phyloP scores from a whole-genome alignment of 1,140 invertebrate genomes.

The Eulimnadia texana region DNA sequence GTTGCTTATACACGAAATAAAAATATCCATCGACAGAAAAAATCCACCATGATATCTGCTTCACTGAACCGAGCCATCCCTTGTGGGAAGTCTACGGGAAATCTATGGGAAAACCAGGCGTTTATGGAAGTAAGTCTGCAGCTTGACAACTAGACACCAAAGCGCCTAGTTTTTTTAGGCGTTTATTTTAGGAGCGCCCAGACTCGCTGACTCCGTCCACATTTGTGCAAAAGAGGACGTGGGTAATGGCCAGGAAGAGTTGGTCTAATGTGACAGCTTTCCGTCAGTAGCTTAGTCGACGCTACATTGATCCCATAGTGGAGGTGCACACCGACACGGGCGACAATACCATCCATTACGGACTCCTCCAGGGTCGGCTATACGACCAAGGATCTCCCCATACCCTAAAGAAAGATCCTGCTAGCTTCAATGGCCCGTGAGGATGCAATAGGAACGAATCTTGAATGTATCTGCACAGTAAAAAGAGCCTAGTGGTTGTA shows the following conservation, averaged over 20 bases:
- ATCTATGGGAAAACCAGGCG: not conserved
- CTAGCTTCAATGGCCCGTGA: too few species aligned
- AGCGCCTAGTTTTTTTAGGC: too few species aligned
- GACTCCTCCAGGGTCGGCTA: too few species aligned
- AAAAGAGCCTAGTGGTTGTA: too few species aligned
- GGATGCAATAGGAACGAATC: too few species aligned
- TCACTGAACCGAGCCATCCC: not conserved
- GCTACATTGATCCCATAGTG: not conserved
- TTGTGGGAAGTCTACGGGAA: not conserved
- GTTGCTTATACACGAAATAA: not conserved
- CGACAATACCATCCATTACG: not conserved
- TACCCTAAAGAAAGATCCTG: too few species aligned
- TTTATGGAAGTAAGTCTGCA: too few species aligned
- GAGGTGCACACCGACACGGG: not conserved
- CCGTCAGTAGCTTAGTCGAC: slow-evolving; percentile 6
- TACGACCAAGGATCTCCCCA: too few species aligned
- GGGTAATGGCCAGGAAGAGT: slow-evolving; percentile 13
- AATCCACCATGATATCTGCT: slow-evolving; percentile 2
- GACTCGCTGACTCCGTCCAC: not conserved
- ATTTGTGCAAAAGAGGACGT: not conserved
- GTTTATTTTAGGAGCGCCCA: too few species aligned
- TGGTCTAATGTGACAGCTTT: slow-evolving; percentile 4
- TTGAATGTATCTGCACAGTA: too few species aligned
- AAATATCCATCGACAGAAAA: slow-evolving; percentile 4
- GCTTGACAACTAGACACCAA: too few species aligned